Conservation (phyloP, 1,140 invertebrate species). For the Sitophilus oryzae region DNA sequence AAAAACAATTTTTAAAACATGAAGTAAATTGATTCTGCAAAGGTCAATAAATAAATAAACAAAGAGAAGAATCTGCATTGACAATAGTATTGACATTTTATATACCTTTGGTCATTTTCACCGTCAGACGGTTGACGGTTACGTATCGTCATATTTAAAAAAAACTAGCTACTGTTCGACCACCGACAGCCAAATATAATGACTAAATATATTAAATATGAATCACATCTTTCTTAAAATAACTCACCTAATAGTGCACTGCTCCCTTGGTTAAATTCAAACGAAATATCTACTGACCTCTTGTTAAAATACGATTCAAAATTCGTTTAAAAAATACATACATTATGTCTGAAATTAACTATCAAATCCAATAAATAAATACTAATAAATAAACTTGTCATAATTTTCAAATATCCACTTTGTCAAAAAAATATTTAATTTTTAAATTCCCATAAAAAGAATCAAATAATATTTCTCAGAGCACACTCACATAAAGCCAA, state of each 20-base stretch:
- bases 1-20: too few species aligned
- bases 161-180: slow-evolving; percentile 22
- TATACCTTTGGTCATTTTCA: slow-evolving; percentile 42
- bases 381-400: too few species aligned
- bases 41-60: slow-evolving; percentile 4
- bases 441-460: too few species aligned
- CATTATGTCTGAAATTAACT: too few species aligned
- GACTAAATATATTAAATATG: slow-evolving; percentile 20
- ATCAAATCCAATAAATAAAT: too few species aligned
- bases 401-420: too few species aligned
- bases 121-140: slow-evolving; percentile 4
- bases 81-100: slow-evolving; percentile 45
- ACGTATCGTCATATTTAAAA: slow-evolving; percentile 14
- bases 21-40: slow-evolving; percentile 8
- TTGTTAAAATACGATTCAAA: too few species aligned
- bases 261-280: not conserved
- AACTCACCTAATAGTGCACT: not conserved
- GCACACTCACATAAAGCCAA: too few species aligned
- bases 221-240: slow-evolving; percentile 12
- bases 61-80: slow-evolving; percentile 39
- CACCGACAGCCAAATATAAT: slow-evolving; percentile 35
- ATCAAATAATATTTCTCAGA: too few species aligned
- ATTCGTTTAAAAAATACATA: too few species aligned
- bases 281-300: too few species aligned
- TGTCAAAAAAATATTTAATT: too few species aligned